Conservation (phyloP, 2,888 invertebrate genomes). For the Pseudanteris insignis region DNA sequence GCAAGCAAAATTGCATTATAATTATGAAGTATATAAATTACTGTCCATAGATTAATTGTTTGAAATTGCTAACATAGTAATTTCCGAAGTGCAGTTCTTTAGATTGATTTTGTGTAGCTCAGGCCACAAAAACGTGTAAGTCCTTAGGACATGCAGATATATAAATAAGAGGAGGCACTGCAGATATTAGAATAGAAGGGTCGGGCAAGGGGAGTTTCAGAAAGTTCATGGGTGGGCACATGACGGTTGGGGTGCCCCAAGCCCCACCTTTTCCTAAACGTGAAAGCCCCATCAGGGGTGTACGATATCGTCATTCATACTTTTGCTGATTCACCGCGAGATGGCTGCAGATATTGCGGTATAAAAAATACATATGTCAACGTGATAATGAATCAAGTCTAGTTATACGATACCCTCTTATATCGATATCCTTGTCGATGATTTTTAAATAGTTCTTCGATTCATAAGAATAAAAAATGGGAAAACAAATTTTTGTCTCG, state of each 20-base stretch:
- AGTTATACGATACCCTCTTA: too few relatives aligned
- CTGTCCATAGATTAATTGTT: too few relatives aligned
- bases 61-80: too few relatives aligned
- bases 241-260: constrained; percentile 48
- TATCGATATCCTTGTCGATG: too few relatives aligned
- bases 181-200: constrained; percentile 28
- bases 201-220: constrained; percentile 50
- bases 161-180: constrained; percentile 23
- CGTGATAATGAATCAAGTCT: constrained; percentile 9
- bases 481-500: too few relatives aligned
- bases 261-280: constrained; percentile 55
- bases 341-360: constrained; percentile 52
- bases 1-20: too few relatives aligned
- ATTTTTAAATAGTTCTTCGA: too few relatives aligned
- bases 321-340: constrained; percentile 53
- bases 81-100: too few relatives aligned
- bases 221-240: constrained; percentile 46
- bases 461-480: too few relatives aligned
- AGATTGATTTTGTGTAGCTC: too few relatives aligned
- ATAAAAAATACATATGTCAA: constrained; percentile 21
- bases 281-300: constrained; percentile 55
- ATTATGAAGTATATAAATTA: too few relatives aligned
- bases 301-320: constrained; percentile 51
- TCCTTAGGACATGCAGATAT: constrained; percentile 22
- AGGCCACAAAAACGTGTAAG: constrained; percentile 20